phyloP scores from a whole-genome alignment of 2,113 vertebrate genomes.

The Chaenogobius annularis region DNA sequence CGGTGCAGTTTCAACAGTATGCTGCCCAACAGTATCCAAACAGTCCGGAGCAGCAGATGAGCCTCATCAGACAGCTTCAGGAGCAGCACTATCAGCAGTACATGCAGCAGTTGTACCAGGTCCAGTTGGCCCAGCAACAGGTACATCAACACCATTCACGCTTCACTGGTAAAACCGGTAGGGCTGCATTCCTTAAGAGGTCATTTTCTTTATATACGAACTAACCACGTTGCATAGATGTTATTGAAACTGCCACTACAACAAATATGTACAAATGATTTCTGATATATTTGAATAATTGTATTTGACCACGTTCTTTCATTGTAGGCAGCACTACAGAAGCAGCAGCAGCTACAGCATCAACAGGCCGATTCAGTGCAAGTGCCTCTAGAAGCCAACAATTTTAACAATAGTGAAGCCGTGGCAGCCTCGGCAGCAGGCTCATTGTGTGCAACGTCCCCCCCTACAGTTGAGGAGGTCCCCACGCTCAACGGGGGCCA shows the following conservation, averaged over 20 bases:
- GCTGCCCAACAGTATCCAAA: constrained; percentile 97
- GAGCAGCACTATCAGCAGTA: constrained; percentile 99
- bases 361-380: constrained; percentile 74
- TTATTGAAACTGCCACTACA: too few species aligned
- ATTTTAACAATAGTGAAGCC: constrained; percentile 62
- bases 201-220: not conserved
- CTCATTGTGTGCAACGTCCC: constrained; percentile 44
- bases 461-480: constrained; percentile 75
- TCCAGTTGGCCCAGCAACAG: constrained; percentile 98
- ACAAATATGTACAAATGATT: not conserved
- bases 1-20: constrained; percentile 98
- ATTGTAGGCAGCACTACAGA: constrained; percentile 90
- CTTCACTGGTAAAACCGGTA: not conserved
- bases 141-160: constrained; percentile 51
- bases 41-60: constrained; percentile 93
- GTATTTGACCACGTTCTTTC: not conserved
- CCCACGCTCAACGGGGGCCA: constrained; percentile 89
- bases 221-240: too few species aligned
- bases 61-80: constrained; percentile 96
- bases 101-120: constrained; percentile 99
- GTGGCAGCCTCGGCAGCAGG: constrained; percentile 24
- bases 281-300: not conserved
- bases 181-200: not conserved
- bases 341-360: constrained; percentile 75
- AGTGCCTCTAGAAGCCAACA: constrained; percentile 70